These are phyloP conservation scores for Physocephala rufipes DNA, from an alignment of 2,888 invertebrate species.

Conservation along the genomic window DNA sequence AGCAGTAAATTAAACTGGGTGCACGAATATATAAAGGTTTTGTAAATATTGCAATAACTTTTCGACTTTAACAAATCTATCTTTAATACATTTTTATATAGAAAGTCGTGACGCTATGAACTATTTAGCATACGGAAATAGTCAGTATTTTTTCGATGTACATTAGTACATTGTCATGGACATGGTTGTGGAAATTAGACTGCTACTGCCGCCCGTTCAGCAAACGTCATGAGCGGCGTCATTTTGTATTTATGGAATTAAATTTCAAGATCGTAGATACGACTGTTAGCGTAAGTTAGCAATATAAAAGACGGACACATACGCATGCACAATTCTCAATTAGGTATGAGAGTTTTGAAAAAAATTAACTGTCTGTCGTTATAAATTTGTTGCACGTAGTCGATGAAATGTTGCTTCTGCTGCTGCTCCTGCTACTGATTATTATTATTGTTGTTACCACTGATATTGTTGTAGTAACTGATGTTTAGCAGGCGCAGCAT, in stretches of 20 bases:
- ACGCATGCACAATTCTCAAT: no score
- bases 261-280: slow-evolving; percentile 9
- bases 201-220: slow-evolving; percentile 3
- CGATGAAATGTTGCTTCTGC: neutral
- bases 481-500: slow-evolving; percentile 10
- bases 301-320: neutral
- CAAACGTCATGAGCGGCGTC: slow-evolving; percentile 6
- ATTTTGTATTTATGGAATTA: slow-evolving; percentile 11
- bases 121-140: no score
- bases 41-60: no score
- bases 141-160: no score
- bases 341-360: neutral
- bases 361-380: neutral
- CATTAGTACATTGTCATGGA: neutral
- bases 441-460: neutral
- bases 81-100: no score
- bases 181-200: neutral
- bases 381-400: neutral
- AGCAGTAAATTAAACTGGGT: no score
- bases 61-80: no score
- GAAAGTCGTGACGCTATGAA: no score
- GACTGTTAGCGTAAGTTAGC: no score
- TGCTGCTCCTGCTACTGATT: neutral
- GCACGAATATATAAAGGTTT: no score
- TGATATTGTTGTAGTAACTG: neutral